Conservation (phyloP, 2,888 invertebrate genomes). For the Autographa pulchrina region DNA sequence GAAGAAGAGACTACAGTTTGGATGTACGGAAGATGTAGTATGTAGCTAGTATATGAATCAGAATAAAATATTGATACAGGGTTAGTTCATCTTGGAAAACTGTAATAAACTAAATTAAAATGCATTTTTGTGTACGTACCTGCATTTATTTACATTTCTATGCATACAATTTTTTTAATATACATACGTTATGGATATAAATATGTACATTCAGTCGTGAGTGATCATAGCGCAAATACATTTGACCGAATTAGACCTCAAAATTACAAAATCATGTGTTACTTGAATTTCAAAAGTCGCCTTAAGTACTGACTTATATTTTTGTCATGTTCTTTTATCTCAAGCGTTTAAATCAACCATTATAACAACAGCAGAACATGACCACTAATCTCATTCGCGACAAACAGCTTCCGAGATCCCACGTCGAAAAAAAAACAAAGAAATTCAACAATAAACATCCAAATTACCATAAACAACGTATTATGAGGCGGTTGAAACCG, state of each 20-base stretch:
- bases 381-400: constrained; percentile 79
- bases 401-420: constrained; percentile 78
- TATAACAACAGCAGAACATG: constrained; percentile 58
- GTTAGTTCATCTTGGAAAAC: too few species aligned
- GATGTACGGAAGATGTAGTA: not conserved
- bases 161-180: too few species aligned
- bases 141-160: too few species aligned
- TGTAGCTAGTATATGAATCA: not conserved
- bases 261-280: too few species aligned
- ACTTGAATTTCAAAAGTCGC: too few species aligned
- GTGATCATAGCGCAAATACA: too few species aligned
- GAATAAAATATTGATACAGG: too few species aligned
- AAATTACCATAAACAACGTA: constrained; percentile 89
- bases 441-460: constrained; percentile 78
- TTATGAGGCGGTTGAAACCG: constrained; percentile 78
- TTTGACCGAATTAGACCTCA: too few species aligned
- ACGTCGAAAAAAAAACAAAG: constrained; percentile 71
- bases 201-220: too few species aligned
- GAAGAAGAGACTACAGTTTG: not conserved
- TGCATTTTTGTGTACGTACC: too few species aligned
- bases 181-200: too few species aligned
- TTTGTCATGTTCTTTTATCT: constrained; percentile 30
- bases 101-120: too few species aligned
- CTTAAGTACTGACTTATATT: not conserved
- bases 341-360: constrained; percentile 56